Percentiles rank a stretch among this genome's conserved stretches.
phyloP scores from a whole-genome alignment of 2,113 vertebrate species.

The Riparia riparia region DNA sequence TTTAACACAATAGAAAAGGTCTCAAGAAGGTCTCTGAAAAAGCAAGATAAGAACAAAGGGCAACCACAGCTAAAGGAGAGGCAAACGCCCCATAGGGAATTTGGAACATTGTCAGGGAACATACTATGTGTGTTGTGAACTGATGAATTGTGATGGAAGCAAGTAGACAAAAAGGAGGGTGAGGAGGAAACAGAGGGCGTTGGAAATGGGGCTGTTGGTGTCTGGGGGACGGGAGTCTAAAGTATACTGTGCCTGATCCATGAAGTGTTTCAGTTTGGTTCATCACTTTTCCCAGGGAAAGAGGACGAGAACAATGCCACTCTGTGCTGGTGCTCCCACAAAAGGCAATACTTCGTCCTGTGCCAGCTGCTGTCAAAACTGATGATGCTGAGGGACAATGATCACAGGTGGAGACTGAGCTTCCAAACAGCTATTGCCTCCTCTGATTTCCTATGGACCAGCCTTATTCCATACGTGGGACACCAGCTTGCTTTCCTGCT shows the following conservation, averaged over 20 bases:
- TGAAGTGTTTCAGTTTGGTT: background rate
- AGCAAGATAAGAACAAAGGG: background rate
- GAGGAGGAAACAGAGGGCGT: background rate
- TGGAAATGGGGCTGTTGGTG: background rate
- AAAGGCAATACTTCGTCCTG: background rate
- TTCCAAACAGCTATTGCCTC: background rate
- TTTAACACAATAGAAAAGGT: background rate
- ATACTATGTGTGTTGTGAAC: rapidly evolving
- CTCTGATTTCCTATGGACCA: background rate
- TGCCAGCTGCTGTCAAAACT: background rate
- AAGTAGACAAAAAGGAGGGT: background rate
- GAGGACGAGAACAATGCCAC: background rate
- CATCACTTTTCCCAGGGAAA: background rate
- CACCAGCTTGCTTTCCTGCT: background rate
- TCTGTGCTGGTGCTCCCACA: background rate
- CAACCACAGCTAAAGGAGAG: background rate
- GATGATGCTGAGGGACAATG: background rate
- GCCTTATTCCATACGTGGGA: rapidly evolving
- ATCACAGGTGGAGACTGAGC: rapidly evolving
- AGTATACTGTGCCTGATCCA: background rate
- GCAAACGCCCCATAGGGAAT: background rate
- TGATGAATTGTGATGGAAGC: background rate
- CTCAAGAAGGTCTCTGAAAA: background rate
- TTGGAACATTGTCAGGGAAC: background rate
- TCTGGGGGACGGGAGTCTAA: background rate